phyloP scores from a whole-genome alignment of 2,888 invertebrate genomes.

The Tipula confusa region DNA sequence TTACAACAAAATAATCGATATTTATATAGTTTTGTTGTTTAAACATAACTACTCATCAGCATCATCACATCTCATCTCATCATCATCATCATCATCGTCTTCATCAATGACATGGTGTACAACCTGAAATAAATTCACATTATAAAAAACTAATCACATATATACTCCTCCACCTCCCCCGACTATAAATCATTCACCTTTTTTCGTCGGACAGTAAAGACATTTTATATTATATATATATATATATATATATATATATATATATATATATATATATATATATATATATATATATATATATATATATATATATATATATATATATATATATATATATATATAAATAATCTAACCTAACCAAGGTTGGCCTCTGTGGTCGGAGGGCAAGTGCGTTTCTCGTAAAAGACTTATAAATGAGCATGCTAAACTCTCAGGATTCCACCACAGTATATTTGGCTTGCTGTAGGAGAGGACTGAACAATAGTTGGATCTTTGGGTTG shows the following conservation, averaged over 20 bases:
- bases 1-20: slow-evolving; percentile 27
- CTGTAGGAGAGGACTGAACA: no score
- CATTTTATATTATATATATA: neutral
- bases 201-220: neutral
- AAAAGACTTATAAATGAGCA: no score
- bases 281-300: neutral
- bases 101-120: neutral
- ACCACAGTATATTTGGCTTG: no score
- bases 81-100: no score
- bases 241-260: neutral
- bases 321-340: neutral
- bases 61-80: no score
- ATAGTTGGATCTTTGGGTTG: no score
- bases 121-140: neutral
- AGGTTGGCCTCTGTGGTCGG: no score
- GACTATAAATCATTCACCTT: slow-evolving; percentile 14
- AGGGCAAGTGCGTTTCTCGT: no score
- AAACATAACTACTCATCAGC: slow-evolving; percentile 16
- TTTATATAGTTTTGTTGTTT: slow-evolving; percentile 15
- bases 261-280: neutral
- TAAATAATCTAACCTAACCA: neutral
- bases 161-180: neutral
- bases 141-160: neutral
- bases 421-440: no score
- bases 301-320: neutral